Evolutionary conservation across 2,113 vertebrate genomes (phyloP), one percentile per base, ranked within the genome.

Genomic region (Rhipidura dahli): DNA sequence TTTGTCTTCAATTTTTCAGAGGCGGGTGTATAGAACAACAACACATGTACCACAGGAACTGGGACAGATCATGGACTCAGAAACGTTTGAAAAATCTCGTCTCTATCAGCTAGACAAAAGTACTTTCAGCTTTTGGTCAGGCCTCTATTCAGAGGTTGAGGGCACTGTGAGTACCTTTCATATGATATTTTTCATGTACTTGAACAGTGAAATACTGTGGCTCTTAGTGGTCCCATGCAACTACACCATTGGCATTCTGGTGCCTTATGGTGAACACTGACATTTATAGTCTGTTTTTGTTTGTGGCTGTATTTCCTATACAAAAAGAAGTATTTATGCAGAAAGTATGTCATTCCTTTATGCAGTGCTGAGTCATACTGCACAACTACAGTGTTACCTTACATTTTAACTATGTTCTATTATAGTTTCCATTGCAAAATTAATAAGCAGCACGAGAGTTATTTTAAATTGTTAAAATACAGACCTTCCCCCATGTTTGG

Each of bases 81-180:
- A 99, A 97, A 99, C 99, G 1, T 99, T 99, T 98, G 99, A 99
- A 94, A 99, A 99, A 93, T 99, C 99, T 33, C 99, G 99, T 51
- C 98, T 99, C 28, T 99, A 99, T 97, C 99, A 99, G 89, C 97
- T 99, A 97, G 99, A 99, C 97, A 99, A 99, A 98, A 99, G 99
- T 92, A 99, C 99, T 93, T 99, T 99, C 97, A 99, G 99, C 95
- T 99, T 99, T 96, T 99, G 99, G 99, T 99, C 99, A 65, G 99
- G 99, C 88, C 98, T 99, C 20, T 99, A 99, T 83, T 99, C 99
- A 13, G 99, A 99, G 96, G 97, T 98, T 19, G 99, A 99, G 97
- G 99, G 99, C 93, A 99, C 99, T 88, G 99, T 99, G 97, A 98
- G 99, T 98, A 96, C 76, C 56, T 66, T 76, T 37, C 3, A 2